Percentiles rank a stretch among this genome's conserved stretches.
phyloP scores from a whole-genome alignment of 2,888 invertebrate genomes.

The Zelleria hepariella region DNA sequence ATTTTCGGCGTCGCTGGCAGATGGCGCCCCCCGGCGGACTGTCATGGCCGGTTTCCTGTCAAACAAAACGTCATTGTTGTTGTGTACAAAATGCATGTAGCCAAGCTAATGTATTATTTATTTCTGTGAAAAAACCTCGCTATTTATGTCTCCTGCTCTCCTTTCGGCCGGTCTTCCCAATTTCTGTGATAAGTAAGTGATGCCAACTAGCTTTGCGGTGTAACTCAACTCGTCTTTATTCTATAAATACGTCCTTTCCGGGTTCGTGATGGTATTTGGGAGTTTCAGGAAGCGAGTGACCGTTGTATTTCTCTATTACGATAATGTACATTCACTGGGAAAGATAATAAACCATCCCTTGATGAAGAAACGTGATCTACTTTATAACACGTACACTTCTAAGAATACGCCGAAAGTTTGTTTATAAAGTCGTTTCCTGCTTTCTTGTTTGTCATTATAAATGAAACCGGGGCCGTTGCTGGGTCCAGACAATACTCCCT shows the following conservation, averaged over 20 bases:
- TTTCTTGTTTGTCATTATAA: conserved; percentile 44
- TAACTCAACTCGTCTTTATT: conserved; percentile 49
- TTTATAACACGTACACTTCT: not conserved
- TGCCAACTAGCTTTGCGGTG: conserved; percentile 33
- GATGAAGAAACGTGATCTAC: not conserved
- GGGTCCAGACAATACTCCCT: not conserved
- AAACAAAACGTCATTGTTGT: conserved; percentile 37
- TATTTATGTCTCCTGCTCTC: conserved; percentile 35
- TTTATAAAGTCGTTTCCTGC: conserved; percentile 63
- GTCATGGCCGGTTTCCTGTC: conserved; percentile 22
- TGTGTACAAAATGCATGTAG: conserved; percentile 55
- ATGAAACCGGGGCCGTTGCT: conserved; percentile 25
- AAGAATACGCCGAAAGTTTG: conserved; percentile 25
- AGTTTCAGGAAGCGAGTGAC: conserved; percentile 11
- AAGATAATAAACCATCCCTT: not conserved
- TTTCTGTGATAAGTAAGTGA: conserved; percentile 37
- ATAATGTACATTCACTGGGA: not conserved
- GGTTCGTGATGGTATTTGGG: conserved; percentile 44
- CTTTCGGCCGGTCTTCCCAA: conserved; percentile 27
- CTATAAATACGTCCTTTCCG: conserved; percentile 47
- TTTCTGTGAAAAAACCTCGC: conserved; percentile 45
- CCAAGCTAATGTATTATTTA: conserved; percentile 68
- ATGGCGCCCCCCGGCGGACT: conserved; percentile 35
- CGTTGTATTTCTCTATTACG: not conserved
- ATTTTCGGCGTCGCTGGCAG: conserved; percentile 27